Evolutionary conservation across 2,888 invertebrate genomes (phyloP).

Genomic region (Platycnemis pennipes): DNA sequence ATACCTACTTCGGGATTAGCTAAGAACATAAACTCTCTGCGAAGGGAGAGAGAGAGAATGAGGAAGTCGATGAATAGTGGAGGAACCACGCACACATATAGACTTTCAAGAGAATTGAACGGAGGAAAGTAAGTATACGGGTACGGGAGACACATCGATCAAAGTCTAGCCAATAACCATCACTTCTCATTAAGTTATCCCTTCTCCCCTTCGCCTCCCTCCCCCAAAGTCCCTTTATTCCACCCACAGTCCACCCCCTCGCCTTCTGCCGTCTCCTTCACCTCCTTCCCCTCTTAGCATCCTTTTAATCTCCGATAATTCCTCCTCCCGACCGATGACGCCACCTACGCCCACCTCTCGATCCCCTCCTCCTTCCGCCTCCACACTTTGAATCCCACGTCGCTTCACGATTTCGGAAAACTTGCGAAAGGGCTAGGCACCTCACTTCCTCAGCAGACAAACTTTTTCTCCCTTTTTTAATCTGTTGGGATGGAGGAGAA

Average conservation of each 20-base stretch:
- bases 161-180: slow-evolving; percentile 18
- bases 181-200: neutral
- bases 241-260: neutral
- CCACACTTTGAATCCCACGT: no score
- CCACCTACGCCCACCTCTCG: neutral
- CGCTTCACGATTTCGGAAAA: neutral
- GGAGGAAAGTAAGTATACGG: neutral
- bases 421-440: neutral
- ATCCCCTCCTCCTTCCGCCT: neutral
- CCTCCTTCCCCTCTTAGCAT: neutral
- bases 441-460: neutral
- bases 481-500: neutral
- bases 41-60: neutral
- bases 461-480: neutral
- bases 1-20: neutral
- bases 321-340: neutral
- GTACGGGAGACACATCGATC: slow-evolving; percentile 6
- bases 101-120: neutral
- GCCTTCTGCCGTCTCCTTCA: no score
- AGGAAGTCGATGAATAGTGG: neutral
- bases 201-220: neutral
- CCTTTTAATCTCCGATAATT: neutral
- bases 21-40: neutral
- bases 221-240: no score
- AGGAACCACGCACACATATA: neutral